phyloP scores from a whole-genome alignment of 1,140 invertebrate species.

The Tetraneura akinire region DNA sequence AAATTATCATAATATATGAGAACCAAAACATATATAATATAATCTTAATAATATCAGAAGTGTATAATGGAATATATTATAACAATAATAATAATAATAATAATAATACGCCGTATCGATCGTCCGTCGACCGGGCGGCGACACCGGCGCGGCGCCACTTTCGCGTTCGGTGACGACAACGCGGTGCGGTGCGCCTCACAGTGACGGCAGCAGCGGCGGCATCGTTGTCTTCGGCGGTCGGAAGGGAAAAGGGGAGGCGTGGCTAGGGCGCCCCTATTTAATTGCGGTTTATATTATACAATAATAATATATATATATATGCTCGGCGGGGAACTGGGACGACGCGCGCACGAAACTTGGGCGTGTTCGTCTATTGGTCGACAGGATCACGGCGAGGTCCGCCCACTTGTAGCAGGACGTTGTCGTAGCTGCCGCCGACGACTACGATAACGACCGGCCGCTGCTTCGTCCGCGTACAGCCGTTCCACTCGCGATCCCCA shows the following conservation, averaged over 20 bases:
- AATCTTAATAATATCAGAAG: too few relatives aligned
- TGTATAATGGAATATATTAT: too few relatives aligned
- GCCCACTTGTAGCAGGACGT: conserved; percentile 41
- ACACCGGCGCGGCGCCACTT: conserved; percentile 35
- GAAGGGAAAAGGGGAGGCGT: conserved; percentile 7
- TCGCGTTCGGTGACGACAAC: conserved; percentile 1
- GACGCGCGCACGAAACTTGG: conserved; percentile 7
- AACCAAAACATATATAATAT: neutral
- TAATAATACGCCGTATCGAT: neutral
- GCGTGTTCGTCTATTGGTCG: conserved; percentile 48
- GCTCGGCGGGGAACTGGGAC: conserved; percentile 1
- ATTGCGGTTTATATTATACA: conserved; percentile 40
- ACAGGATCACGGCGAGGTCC: neutral
- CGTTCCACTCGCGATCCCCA: conserved; percentile 1
- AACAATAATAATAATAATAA: too few relatives aligned
- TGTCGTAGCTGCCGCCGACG: neutral
- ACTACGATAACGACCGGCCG: neutral
- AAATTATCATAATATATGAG: too few relatives aligned
- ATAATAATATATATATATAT: too few relatives aligned
- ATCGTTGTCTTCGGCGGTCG: neutral
- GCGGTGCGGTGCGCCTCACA: neutral
- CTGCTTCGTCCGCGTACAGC: neutral
- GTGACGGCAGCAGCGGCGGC: neutral
- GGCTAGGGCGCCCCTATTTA: conserved; percentile 44
- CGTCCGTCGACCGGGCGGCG: conserved; percentile 27